phyloP scores from a whole-genome alignment of 2,797 vertebrate genomes.

The Atherinosoma microstoma region DNA sequence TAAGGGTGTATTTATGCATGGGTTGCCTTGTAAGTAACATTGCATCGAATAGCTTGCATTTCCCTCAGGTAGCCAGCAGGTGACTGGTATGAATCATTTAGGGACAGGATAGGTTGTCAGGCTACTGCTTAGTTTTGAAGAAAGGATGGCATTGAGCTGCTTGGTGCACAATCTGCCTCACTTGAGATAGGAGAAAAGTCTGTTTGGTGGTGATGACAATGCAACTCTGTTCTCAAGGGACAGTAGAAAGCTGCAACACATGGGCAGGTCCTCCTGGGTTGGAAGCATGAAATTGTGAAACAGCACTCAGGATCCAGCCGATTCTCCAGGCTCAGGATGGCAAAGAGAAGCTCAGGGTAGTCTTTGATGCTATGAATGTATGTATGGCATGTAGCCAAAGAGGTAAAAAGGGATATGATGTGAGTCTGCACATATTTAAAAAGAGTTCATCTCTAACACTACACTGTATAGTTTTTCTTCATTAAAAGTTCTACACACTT shows the following conservation, averaged over 20 bases:
- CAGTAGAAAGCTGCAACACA: slow-evolving; percentile 13
- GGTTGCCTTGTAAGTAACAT: slow-evolving; percentile 52
- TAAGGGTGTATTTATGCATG: slow-evolving; percentile 54
- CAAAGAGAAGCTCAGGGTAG: slow-evolving; percentile 40
- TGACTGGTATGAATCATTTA: slow-evolving; percentile 65
- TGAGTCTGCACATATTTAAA: neutral
- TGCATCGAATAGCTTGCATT: slow-evolving; percentile 63
- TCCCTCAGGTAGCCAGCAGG: slow-evolving; percentile 47
- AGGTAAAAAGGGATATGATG: neutral
- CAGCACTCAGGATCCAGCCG: slow-evolving; percentile 2
- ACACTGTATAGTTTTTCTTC: neutral
- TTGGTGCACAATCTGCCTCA: slow-evolving; percentile 38
- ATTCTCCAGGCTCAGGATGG: slow-evolving; percentile 27
- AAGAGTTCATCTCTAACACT: neutral
- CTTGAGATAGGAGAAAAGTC: slow-evolving; percentile 12
- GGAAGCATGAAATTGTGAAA: slow-evolving; percentile 24
- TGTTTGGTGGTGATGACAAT: slow-evolving; percentile 29
- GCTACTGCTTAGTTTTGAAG: slow-evolving; percentile 55
- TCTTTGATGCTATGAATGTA: slow-evolving; percentile 40
- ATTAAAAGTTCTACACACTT: neutral
- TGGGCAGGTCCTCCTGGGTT: slow-evolving; percentile 15
- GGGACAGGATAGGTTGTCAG: slow-evolving; percentile 61
- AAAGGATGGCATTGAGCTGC: slow-evolving; percentile 40
- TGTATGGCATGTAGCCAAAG: neutral
- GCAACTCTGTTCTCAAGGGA: slow-evolving; percentile 30